These are phyloP conservation scores for Eumacrocentrus americanus DNA, from an alignment of 2,888 invertebrate species.

Conservation along the genomic window DNA sequence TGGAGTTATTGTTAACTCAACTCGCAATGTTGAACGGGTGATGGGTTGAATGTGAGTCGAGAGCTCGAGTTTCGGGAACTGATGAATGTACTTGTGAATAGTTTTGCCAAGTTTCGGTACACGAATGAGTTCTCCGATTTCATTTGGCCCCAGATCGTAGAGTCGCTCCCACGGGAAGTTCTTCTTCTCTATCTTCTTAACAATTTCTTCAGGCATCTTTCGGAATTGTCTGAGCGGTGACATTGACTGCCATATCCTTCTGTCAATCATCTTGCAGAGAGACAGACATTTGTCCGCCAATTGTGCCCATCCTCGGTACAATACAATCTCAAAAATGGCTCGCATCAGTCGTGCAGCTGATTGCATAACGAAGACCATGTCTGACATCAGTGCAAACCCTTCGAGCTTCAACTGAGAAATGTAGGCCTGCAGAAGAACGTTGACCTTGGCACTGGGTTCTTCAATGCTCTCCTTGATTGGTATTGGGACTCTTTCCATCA, in stretches of 20 bases:
- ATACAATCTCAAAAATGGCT: slow-evolving; percentile 96
- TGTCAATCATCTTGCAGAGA: slow-evolving; percentile 98
- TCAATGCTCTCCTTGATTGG: slow-evolving; percentile 99
- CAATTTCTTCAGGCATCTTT: slow-evolving; percentile 96
- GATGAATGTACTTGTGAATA: slow-evolving; percentile 94
- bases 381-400: slow-evolving; percentile 98
- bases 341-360: slow-evolving; percentile 93
- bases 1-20: slow-evolving; percentile 96
- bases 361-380: slow-evolving; percentile 99
- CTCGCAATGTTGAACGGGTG: slow-evolving; percentile 88
- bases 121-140: slow-evolving; percentile 92
- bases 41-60: slow-evolving; percentile 98
- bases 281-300: slow-evolving; percentile 94
- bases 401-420: slow-evolving; percentile 98
- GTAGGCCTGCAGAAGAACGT: slow-evolving; percentile 94
- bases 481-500: slow-evolving; percentile 93
- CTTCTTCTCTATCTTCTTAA: slow-evolving; percentile 98
- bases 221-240: slow-evolving; percentile 96
- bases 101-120: slow-evolving; percentile 93
- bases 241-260: slow-evolving; percentile 99
- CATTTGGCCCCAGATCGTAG: slow-evolving; percentile 95
- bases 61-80: slow-evolving; percentile 94
- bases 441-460: slow-evolving; percentile 96
- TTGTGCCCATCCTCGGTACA: slow-evolving; percentile 94
- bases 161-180: slow-evolving; percentile 92